Percentiles rank a stretch among this genome's conserved stretches.
phyloP scores from a whole-genome alignment of 2,888 invertebrate genomes.

The Tinea pellionella region DNA sequence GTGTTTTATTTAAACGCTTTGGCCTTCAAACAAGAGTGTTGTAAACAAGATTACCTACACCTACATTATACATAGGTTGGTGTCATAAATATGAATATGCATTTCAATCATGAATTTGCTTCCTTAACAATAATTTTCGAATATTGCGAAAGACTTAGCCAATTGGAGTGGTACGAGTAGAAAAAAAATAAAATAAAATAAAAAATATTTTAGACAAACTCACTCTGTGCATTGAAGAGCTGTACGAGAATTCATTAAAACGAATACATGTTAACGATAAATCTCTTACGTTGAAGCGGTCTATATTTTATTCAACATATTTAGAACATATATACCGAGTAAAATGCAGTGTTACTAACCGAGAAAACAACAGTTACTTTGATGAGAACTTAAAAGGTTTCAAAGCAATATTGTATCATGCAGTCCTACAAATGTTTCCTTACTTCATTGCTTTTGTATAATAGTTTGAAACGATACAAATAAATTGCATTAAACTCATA shows the following conservation, averaged over 20 bases:
- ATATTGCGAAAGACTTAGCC: too few relatives aligned
- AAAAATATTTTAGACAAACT: constrained; percentile 38
- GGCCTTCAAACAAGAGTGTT: constrained; percentile 30
- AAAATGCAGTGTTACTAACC: constrained; percentile 29
- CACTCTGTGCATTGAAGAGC: constrained; percentile 28
- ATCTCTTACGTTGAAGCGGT: constrained; percentile 21
- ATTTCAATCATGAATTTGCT: background rate
- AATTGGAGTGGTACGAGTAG: too few relatives aligned
- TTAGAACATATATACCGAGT: constrained; percentile 27
- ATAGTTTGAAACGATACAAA: background rate
- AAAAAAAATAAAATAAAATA: too few relatives aligned
- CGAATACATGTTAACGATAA: constrained; percentile 18
- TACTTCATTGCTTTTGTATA: background rate
- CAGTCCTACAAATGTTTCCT: background rate
- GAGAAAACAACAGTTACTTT: constrained; percentile 37
- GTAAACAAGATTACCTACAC: constrained; percentile 10
- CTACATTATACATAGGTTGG: background rate
- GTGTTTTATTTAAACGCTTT: constrained; percentile 29
- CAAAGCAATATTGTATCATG: constrained; percentile 22
- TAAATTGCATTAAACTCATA: background rate
- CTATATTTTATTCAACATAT: constrained; percentile 38
- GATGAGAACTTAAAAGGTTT: constrained; percentile 66
- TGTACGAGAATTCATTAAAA: constrained; percentile 24
- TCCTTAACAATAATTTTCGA: too few relatives aligned
- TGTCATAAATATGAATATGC: background rate